Evolutionary conservation across 2,113 vertebrate genomes (phyloP), one percentile per base, ranked within the genome.

Genomic region (Aspiorhynchus laticeps): DNA sequence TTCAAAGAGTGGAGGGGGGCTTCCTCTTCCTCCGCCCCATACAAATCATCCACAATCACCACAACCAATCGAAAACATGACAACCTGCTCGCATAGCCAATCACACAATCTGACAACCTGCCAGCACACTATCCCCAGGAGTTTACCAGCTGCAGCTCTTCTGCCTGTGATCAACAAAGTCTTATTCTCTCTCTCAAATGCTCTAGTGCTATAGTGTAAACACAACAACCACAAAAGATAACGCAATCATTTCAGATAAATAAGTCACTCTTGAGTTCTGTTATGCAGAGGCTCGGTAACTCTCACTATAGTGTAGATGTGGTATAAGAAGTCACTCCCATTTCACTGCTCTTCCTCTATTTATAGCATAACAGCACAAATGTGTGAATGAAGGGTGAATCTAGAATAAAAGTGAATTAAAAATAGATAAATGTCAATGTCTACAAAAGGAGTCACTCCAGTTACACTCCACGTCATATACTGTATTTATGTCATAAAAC

Each of bases 1-100:
- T 93, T 95, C 92, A 93, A 93, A 93, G 91, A 59, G 38, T 76
- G 86, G 2, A 71, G 56, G 79, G 85, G 82, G 67, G 51, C 71
- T n/a, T 19, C 24, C 63, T 79, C 84, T 53, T 59, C 79, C 41
- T 74, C 56, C 31, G 63, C 77, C 79, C 87, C 84, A 85, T 77
- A 80, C 81, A 88, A 67, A 53, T 59, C 87, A 84, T 87, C 89
- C 84, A 53, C 90, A 93, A 91, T 91, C 89, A 87, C 51, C 89
- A 19, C 12, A 87, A 85, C 83, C 90, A 86, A 91, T 88, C 59
- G 56, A 43, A 88, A 48, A 87, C 86, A 86, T 24, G 61, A 88
- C 86, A 84, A 81, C 79, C 74, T 5, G 78, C 71, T 56, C 38
- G 8, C 56, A 21, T 12, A 10, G 59, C 76, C 86, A 48, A 83